These are phyloP conservation scores for Protomyctophum bolini DNA, from an alignment of 2,113 vertebrate species.

Conservation along the genomic window DNA sequence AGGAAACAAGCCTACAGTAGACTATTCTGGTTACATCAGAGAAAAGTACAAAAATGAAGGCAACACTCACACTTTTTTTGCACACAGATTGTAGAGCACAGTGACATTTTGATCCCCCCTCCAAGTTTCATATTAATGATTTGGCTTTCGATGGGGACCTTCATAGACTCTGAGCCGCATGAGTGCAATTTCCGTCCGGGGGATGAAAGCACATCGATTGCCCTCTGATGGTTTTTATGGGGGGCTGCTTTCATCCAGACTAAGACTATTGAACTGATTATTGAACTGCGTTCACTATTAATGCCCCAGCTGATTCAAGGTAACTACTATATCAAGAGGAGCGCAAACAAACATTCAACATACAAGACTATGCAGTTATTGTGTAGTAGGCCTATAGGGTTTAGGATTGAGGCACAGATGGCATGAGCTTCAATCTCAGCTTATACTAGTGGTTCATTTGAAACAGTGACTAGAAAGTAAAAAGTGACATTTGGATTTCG, in stretches of 20 bases:
- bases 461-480: too few species aligned
- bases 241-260: conserved; percentile 75
- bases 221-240: conserved; percentile 78
- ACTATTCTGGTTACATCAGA: conserved; percentile 15
- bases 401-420: too few species aligned
- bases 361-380: conserved; percentile 26
- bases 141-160: conserved; percentile 72
- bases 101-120: conserved; percentile 79
- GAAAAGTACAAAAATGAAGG: conserved; percentile 55
- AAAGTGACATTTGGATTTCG: too few species aligned
- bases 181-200: conserved; percentile 79
- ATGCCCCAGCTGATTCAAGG: conserved; percentile 65
- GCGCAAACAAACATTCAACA: conserved; percentile 54
- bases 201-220: conserved; percentile 81
- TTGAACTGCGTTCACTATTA: conserved; percentile 73
- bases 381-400: background rate
- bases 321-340: conserved; percentile 68
- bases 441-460: too few species aligned
- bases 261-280: conserved; percentile 76
- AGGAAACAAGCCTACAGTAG: conserved; percentile 38
- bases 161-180: conserved; percentile 73
- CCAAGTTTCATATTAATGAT: conserved; percentile 79
- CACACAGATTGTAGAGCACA: conserved; percentile 56
- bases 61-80: conserved; percentile 60
- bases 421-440: too few species aligned